These are phyloP conservation scores for Blastobasis adustella DNA, from an alignment of 2,888 invertebrate species.

Conservation along the genomic window DNA sequence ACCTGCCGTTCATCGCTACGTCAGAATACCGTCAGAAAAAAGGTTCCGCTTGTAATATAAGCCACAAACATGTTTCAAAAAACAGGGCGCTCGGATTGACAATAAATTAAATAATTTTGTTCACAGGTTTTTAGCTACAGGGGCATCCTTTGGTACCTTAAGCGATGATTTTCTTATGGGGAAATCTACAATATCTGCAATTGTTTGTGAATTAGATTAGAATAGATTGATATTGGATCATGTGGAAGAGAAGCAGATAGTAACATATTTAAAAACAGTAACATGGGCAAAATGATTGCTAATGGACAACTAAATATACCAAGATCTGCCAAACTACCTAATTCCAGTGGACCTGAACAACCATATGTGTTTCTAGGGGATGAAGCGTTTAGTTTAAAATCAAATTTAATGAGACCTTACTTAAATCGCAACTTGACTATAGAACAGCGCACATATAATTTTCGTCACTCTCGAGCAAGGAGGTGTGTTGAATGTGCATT, in stretches of 20 bases:
- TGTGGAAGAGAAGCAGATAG: conserved; percentile 16
- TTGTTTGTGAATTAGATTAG: conserved; percentile 10
- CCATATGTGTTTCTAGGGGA: too few species aligned
- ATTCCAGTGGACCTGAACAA: too few species aligned
- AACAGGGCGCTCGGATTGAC: background rate
- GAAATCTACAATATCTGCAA: conserved; percentile 13
- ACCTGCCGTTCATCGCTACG: background rate
- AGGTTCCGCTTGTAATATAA: too few species aligned
- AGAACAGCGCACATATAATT: too few species aligned
- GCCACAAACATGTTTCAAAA: background rate
- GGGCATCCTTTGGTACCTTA: background rate
- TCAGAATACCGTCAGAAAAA: background rate
- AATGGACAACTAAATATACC: background rate
- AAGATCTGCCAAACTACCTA: background rate
- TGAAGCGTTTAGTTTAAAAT: background rate
- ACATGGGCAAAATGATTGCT: background rate
- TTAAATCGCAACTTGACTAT: background rate
- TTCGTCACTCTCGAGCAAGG: background rate
- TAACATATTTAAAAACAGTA: conserved; percentile 11
- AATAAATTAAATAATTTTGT: background rate
- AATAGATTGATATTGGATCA: conserved; percentile 16
- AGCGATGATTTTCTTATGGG: conserved; percentile 10
- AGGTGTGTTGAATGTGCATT: background rate
- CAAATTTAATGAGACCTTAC: background rate
- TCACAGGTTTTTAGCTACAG: background rate